Percentiles rank a stretch among this genome's conserved stretches.
These are phyloP conservation scores for Heliornis fulica DNA, from an alignment of 2,113 vertebrate genomes.

Conservation along the genomic window DNA sequence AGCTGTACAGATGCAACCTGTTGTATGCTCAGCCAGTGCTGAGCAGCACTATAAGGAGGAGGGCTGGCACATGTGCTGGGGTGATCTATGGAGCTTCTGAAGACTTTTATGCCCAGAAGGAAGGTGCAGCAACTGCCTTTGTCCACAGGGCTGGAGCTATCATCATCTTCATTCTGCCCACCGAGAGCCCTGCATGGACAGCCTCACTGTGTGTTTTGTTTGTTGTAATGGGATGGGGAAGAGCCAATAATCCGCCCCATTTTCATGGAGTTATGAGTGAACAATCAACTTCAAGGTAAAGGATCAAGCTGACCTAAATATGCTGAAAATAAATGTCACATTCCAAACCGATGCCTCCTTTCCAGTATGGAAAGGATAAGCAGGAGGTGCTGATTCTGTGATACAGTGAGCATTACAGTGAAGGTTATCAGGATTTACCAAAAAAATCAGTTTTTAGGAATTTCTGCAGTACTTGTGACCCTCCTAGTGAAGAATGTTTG, in stretches of 20 bases:
- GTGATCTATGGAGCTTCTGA: background rate
- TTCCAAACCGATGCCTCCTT: background rate
- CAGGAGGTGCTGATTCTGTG: background rate
- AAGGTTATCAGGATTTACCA: background rate
- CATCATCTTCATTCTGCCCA: accelerated
- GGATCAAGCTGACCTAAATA: background rate
- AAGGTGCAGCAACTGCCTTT: background rate
- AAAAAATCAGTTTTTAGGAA: background rate
- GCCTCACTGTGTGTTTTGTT: background rate
- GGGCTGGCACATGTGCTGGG: accelerated
- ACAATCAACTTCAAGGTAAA: background rate
- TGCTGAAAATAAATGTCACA: background rate
- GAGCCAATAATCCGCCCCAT: background rate
- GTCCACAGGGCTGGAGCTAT: background rate
- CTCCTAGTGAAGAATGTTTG: background rate
- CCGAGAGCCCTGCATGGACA: background rate
- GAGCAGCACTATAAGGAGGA: background rate
- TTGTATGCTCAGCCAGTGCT: background rate
- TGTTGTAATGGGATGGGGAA: background rate
- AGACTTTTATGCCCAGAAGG: background rate
- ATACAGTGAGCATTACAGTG: background rate
- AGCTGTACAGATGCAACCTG: background rate
- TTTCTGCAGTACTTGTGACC: background rate
- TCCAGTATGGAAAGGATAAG: background rate
- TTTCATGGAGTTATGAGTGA: background rate